phyloP scores from a whole-genome alignment of 2,888 invertebrate species.

The Phyto melanocephala region DNA sequence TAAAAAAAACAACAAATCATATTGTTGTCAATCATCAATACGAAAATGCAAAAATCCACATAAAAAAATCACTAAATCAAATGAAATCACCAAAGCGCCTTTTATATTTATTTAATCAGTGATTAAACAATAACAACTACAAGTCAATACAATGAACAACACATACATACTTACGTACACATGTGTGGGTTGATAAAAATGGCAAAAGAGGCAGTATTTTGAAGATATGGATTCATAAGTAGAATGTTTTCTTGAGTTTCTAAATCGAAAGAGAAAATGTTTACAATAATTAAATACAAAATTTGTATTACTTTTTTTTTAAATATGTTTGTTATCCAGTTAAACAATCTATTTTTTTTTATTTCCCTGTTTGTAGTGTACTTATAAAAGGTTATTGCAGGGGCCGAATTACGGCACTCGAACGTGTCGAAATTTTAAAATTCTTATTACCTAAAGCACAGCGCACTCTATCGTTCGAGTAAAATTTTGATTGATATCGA shows the following conservation, averaged over 20 bases:
- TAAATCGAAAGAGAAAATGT: too few relatives aligned
- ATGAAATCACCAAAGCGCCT: constrained; percentile 42
- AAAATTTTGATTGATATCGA: too few relatives aligned
- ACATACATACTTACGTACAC: neutral
- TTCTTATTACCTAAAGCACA: too few relatives aligned
- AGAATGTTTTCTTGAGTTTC: neutral
- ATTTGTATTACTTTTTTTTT: too few relatives aligned
- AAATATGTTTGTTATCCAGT: too few relatives aligned
- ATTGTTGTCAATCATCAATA: constrained; percentile 17
- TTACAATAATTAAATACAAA: too few relatives aligned
- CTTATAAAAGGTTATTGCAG: too few relatives aligned
- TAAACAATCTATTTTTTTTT: too few relatives aligned
- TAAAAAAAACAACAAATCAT: constrained; percentile 23
- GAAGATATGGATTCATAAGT: neutral
- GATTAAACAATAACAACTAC: constrained; percentile 32
- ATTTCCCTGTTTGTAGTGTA: too few relatives aligned
- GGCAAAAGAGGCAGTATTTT: neutral
- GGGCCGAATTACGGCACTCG: too few relatives aligned
- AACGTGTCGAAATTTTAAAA: too few relatives aligned
- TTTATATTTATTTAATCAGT: constrained; percentile 57
- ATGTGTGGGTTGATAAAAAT: neutral
- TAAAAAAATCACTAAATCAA: constrained; percentile 37
- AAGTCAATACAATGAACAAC: constrained; percentile 9
- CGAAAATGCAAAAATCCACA: neutral
- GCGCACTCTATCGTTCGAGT: too few relatives aligned